Base-by-base conservation (phyloP, 2,113 vertebrate species). In the Esox niger region DNA sequence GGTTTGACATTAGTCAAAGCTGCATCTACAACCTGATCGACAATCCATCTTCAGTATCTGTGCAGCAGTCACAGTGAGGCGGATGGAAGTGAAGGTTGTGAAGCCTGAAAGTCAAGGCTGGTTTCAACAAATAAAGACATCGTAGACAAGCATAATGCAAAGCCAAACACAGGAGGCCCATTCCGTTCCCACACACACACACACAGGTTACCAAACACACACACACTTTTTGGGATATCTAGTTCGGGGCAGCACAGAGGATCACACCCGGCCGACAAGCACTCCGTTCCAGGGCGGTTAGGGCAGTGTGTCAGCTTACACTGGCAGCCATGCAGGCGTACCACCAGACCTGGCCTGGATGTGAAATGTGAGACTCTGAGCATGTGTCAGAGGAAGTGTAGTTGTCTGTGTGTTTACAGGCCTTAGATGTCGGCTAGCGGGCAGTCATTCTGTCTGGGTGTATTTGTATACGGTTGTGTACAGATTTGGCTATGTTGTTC, bases 381-480 rank as follows among this genome's bases (percentile, higher is more conserved):
- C 70, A 59, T 21, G 70, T 70, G 52, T 73, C 55, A 71, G 74
- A 52, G 62, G 27, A 62, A 59, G 71, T 21, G 65, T 63, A 57
- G 29, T 43, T 21, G n/a, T 67, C 66, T 55, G 62, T 27, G 58
- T 2, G 27, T 38, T 59, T 63, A n/a, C 74, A 67, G 85, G 87
- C 82, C 84, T 88, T 70, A 88, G 75, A 87, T 86, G 81, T 70
- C n/a, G n/a, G n/a, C n/a, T n/a, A n/a, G n/a, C n/a, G n/a, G n/a
- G n/a, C n/a, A n/a, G n/a, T n/a, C n/a, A n/a, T n/a, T n/a, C n/a
- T n/a, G n/a, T n/a, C n/a, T n/a, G n/a, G n/a, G n/a, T n/a, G n/a
- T n/a, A n/a, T n/a, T n/a, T n/a, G n/a, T n/a, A n/a, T n/a, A n/a
- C n/a, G n/a, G n/a, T n/a, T n/a, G n/a, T n/a, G n/a, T n/a, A n/a